phyloP scores from a whole-genome alignment of 2,888 invertebrate species.

The Mactromeris polynyma region DNA sequence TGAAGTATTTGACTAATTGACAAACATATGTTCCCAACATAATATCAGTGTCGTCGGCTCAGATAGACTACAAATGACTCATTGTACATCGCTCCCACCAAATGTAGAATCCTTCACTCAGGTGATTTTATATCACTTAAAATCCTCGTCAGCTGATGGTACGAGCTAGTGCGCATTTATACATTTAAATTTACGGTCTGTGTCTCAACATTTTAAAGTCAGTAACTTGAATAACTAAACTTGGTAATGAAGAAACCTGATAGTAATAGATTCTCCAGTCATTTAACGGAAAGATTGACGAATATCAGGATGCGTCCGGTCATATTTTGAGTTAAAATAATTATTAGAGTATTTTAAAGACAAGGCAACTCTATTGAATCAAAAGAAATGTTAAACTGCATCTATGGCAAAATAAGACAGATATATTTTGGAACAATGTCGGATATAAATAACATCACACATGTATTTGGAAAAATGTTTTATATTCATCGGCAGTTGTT shows the following conservation, averaged over 20 bases:
- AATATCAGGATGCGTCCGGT: no score
- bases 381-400: no score
- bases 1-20: not conserved
- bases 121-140: not conserved
- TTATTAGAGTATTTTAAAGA: no score
- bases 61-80: not conserved
- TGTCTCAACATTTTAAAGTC: not conserved
- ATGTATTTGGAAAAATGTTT: no score
- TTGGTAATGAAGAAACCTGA: not conserved
- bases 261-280: no score
- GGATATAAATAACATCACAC: no score
- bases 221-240: not conserved
- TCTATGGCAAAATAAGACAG: no score
- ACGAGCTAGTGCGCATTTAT: not conserved
- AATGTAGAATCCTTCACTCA: not conserved
- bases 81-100: not conserved
- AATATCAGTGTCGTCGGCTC: not conserved
- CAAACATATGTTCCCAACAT: not conserved
- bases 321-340: no score
- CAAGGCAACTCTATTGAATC: no score
- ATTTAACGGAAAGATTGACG: no score
- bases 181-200: not conserved
- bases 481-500: no score
- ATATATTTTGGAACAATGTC: no score
- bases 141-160: slow-evolving; percentile 1